These are phyloP conservation scores for Hydractinia symbiolongicarpus DNA, from an alignment of 30 jellyfish, hydroid and myxozoan genomes.

Conservation along the genomic window DNA sequence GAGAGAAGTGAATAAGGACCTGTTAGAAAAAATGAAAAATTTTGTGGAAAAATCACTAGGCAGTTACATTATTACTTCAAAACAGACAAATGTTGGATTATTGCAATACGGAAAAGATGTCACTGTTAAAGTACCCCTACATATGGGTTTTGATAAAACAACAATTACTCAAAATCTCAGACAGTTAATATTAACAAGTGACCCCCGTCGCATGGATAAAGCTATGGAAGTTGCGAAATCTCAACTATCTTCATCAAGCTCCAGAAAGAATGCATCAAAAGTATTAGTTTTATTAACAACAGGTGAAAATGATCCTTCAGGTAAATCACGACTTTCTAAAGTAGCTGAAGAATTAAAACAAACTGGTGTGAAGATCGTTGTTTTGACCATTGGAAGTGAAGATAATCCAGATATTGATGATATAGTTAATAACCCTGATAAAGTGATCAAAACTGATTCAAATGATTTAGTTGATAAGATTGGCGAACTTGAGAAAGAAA, in stretches of 20 bases:
- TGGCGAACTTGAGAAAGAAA: conserved; percentile 53
- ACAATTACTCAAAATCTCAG: neutral
- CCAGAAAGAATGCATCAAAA: conserved; percentile 31
- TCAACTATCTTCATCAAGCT: conserved; percentile 23
- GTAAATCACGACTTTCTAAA: conserved; percentile 38
- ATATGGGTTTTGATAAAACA: conserved; percentile 7
- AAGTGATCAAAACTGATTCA: conserved; percentile 19
- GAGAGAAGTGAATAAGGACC: neutral
- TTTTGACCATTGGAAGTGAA: conserved; percentile 48
- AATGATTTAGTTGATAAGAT: conserved; percentile 34
- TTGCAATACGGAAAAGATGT: conserved; percentile 52
- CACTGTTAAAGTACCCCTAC: conserved; percentile 28
- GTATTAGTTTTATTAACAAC: conserved; percentile 55
- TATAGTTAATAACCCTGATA: conserved; percentile 20
- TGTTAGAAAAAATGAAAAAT: conserved; percentile 4
- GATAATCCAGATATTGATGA: conserved; percentile 27
- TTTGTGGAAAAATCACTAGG: conserved; percentile 1
- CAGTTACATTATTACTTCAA: neutral
- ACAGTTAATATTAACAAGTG: conserved; percentile 25
- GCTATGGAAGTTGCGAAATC: conserved; percentile 36
- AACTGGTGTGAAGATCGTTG: conserved; percentile 50
- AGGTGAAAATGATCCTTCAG: conserved; percentile 53
- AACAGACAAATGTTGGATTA: conserved; percentile 52
- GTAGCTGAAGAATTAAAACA: conserved; percentile 39
- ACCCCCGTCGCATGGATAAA: conserved; percentile 49